Percentiles rank a stretch among this genome's conserved stretches.
Evolutionary conservation across 2,113 vertebrate genomes (phyloP).

Genomic region (Varanus salvator): DNA sequence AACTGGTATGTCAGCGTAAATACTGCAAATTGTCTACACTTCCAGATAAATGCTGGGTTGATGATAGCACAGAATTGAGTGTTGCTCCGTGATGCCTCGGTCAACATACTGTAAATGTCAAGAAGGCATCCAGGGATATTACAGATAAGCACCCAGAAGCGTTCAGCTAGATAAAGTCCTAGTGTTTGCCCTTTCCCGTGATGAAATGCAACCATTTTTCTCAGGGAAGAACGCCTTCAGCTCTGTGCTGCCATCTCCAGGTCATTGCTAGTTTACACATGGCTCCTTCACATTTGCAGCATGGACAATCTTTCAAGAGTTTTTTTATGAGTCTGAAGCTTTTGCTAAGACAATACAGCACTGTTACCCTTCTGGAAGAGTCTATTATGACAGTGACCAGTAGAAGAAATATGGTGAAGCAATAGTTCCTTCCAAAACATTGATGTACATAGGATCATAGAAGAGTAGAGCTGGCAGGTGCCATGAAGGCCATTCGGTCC

Average conservation of each 20-base stretch:
- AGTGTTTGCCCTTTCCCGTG: rapidly evolving
- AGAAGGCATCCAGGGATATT: not conserved
- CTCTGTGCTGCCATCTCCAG: constrained; percentile 68
- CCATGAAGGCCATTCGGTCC: too few species aligned
- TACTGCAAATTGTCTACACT: not conserved
- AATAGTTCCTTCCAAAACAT: not conserved
- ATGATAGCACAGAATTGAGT: not conserved
- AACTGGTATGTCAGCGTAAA: not conserved
- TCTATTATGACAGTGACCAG: too few species aligned
- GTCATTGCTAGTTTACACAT: not conserved
- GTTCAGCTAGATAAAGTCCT: rapidly evolving
- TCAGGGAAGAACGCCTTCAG: not conserved
- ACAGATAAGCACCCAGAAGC: too few species aligned
- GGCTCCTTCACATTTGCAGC: not conserved
- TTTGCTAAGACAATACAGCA: not conserved
- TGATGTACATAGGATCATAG: not conserved
- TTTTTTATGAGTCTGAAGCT: not conserved
- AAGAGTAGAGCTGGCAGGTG: too few species aligned
- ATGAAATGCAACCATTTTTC: rapidly evolving
- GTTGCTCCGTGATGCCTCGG: rapidly evolving
- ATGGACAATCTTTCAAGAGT: not conserved
- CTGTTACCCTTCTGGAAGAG: not conserved
- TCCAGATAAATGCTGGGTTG: not conserved
- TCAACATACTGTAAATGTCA: not conserved
- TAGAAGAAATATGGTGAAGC: not conserved